Evolutionary conservation across 1,140 invertebrate genomes (phyloP), one percentile per base, ranked within the genome.

Genomic region (Agrypnia vestita): DNA sequence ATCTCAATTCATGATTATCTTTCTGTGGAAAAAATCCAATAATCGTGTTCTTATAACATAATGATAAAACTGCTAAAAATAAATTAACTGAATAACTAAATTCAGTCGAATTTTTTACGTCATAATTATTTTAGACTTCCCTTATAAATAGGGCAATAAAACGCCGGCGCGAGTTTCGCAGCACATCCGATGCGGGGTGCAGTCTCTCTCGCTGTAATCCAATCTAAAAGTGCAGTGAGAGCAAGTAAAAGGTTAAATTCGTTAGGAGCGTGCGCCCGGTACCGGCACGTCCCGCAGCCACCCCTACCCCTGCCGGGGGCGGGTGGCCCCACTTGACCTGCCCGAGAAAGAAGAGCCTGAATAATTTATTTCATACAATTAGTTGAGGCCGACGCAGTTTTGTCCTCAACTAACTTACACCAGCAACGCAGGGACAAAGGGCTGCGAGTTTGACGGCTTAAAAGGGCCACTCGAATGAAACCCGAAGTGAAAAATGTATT

Each of bases 351-450:
- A 78, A 78, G 67, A 73, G 73, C 25, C 49, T 82, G 80, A 82
- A 82, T 82, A 82, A 82, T 82, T 82, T 80, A 82, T 80, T 82
- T 82, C 78, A 80, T 78, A 80, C 78, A 82, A 82, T 82, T 82
- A 82, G 81, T 79, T 64, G 81, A 49, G 74, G 74, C 56, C 78
- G 21, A 73, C 69, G 51, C 69, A 73, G 51, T 73, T 51, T 55
- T 19, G 56, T n/a, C 19, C n/a, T 12, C 15, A 55, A 55, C 69
- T 25, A n/a, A 73, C 69, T 69, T 47, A 53, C 49, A 55, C 69
- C 49, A 53, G 12, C 35, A 75, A 59, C 73, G 59, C 35, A 75
- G 59, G 43, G 25, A 59, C 73, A 75, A 59, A 75, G 59, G 56
- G 53, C 55, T 44, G 43, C 51, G 49, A 35, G 17, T 35, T 17